phyloP scores from a whole-genome alignment of 2,888 invertebrate genomes.

The Melinopterus prodromus region DNA sequence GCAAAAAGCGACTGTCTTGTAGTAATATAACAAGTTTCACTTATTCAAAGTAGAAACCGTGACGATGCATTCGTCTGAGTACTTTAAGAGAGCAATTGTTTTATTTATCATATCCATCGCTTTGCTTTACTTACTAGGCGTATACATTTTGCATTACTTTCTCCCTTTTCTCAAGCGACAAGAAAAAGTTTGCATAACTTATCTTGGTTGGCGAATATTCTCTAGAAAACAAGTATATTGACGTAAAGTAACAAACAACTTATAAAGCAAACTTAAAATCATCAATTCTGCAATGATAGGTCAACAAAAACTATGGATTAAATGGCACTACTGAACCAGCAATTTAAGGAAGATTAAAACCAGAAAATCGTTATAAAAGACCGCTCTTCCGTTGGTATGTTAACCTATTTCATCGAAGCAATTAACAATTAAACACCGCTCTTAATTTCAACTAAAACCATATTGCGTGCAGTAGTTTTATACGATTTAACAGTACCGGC shows the following conservation, averaged over 20 bases:
- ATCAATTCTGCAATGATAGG: no score
- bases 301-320: no score
- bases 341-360: no score
- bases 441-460: not conserved
- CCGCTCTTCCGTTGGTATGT: not conserved
- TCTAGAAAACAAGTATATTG: not conserved
- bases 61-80: not conserved
- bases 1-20: not conserved
- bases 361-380: no score
- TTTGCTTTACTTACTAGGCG: not conserved
- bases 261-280: not conserved
- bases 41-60: conserved; percentile 4
- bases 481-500: not conserved
- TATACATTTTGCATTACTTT: not conserved
- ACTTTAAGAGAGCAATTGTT: not conserved
- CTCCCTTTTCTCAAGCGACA: not conserved
- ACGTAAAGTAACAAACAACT: not conserved
- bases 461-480: conserved; percentile 4
- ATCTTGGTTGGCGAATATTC: not conserved
- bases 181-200: not conserved
- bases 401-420: not conserved
- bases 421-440: not conserved
- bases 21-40: not conserved
- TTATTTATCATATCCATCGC: not conserved
- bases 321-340: no score